Conservation (phyloP, 2,113 vertebrate species). For the Pterocles gutturalis region DNA sequence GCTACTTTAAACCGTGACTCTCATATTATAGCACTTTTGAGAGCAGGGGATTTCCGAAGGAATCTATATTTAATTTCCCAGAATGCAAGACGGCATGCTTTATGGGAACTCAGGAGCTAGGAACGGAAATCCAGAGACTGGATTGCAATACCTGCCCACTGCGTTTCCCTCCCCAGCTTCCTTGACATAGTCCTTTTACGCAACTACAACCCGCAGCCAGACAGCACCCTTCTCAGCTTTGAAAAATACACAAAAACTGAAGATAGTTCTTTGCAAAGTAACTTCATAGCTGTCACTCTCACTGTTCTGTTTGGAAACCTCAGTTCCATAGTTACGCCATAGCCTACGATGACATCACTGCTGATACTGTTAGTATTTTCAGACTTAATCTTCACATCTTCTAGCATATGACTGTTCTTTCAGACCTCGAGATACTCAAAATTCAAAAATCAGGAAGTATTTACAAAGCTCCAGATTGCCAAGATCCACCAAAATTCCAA, state of each 20-base stretch:
- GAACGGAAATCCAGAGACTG: not conserved
- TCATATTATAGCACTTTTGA: not conserved
- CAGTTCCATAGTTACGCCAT: not conserved
- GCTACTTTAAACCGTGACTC: not conserved
- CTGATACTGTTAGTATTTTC: not conserved
- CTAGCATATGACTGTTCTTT: not conserved
- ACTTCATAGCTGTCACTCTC: not conserved
- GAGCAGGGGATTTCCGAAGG: not conserved
- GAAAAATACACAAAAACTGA: not conserved
- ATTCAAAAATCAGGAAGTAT: not conserved
- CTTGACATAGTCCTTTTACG: accelerated
- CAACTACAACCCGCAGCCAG: not conserved
- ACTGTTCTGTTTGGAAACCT: not conserved
- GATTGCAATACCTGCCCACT: not conserved
- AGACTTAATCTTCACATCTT: not conserved
- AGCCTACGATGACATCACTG: not conserved
- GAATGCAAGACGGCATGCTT: not conserved
- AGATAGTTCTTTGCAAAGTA: not conserved
- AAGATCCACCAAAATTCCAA: not conserved
- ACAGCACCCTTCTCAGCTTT: not conserved
- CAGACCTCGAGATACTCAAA: not conserved
- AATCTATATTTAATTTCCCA: not conserved
- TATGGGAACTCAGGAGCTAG: not conserved
- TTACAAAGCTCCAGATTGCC: not conserved
- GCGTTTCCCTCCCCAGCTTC: not conserved